Evolutionary conservation across 2,888 invertebrate species (phyloP).

Genomic region (Lasioglossum lativentre): DNA sequence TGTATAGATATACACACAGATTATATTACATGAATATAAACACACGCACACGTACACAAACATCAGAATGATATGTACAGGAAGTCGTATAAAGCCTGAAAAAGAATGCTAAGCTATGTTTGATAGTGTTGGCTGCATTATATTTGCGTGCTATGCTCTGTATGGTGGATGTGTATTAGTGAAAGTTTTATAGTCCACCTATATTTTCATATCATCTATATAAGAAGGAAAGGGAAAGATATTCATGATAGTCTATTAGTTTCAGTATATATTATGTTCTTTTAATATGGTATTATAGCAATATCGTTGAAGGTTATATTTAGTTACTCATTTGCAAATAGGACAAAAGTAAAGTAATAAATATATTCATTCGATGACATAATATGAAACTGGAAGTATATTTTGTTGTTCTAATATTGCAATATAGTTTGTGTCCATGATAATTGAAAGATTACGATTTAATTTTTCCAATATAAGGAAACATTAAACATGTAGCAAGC

Average conservation of each 20-base stretch:
- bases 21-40: constrained; percentile 57
- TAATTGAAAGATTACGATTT: constrained; percentile 35
- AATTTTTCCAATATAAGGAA: constrained; percentile 34
- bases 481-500: constrained; percentile 30
- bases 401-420: constrained; percentile 19
- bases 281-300: constrained; percentile 45
- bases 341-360: constrained; percentile 28
- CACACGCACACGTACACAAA: constrained; percentile 54
- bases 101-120: constrained; percentile 74
- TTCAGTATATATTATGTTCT: constrained; percentile 32
- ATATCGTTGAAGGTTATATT: constrained; percentile 44
- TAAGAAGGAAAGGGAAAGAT: constrained; percentile 59
- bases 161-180: constrained; percentile 63
- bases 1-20: constrained; percentile 53
- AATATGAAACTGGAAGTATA: constrained; percentile 12
- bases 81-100: constrained; percentile 72
- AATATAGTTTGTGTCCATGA: too few species aligned
- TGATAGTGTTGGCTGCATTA: constrained; percentile 78
- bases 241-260: constrained; percentile 44
- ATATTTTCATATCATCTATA: constrained; percentile 59
- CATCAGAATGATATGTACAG: constrained; percentile 64
- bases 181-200: constrained; percentile 57
- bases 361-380: constrained; percentile 31
- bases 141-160: constrained; percentile 67
- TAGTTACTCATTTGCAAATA: constrained; percentile 51